phyloP scores from a whole-genome alignment of 30 jellyfish, hydroid and myxozoan genomes.

The Catostylus mosaicus region DNA sequence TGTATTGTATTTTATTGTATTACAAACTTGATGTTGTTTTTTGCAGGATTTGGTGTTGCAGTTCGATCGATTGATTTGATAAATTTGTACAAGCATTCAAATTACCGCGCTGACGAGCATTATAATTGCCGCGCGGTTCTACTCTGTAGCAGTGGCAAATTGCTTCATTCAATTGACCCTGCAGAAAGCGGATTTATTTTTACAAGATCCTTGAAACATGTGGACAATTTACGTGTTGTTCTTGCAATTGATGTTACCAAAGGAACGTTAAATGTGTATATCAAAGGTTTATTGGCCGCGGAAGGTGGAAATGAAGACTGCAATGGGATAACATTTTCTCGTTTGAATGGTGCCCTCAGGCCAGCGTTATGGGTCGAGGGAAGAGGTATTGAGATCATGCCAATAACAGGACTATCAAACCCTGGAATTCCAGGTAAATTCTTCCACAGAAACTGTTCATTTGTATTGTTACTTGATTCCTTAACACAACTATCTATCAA shows the following conservation, averaged over 20 bases:
- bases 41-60: neutral
- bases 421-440: slow-evolving; percentile 45
- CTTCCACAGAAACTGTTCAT: neutral
- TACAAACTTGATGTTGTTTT: neutral
- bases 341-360: neutral
- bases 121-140: neutral
- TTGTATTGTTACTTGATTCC: too few species aligned
- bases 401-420: slow-evolving; percentile 25
- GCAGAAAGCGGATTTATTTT: neutral
- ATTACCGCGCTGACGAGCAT: neutral
- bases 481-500: too few species aligned
- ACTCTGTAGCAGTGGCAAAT: neutral
- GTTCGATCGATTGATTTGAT: neutral
- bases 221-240: neutral
- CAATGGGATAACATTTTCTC: neutral
- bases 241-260: slow-evolving; percentile 10
- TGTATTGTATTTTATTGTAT: too few species aligned
- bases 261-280: neutral
- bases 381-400: slow-evolving; percentile 10
- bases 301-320: neutral
- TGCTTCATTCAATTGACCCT: neutral
- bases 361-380: slow-evolving; percentile 58
- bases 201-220: neutral
- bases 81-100: neutral
- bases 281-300: slow-evolving; percentile 20